Percentiles rank a stretch among this genome's conserved stretches.
phyloP scores from a whole-genome alignment of 2,797 vertebrate genomes.

The Danio choprae region DNA sequence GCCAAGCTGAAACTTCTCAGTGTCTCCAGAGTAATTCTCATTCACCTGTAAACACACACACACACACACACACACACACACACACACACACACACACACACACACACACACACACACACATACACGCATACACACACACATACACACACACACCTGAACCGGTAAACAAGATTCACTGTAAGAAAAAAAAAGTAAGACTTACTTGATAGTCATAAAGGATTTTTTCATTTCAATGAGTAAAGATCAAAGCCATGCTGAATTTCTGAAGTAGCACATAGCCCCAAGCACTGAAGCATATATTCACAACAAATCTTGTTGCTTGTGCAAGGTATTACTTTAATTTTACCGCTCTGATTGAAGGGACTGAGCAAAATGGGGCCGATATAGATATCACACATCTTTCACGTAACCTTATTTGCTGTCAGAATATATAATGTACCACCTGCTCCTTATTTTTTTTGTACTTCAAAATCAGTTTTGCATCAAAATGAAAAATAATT shows the following conservation, averaged over 20 bases:
- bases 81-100: conserved; percentile 74
- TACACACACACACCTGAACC: conserved; percentile 75
- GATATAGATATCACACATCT: conserved; percentile 57
- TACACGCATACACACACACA: conserved; percentile 74
- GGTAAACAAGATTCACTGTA: conserved; percentile 80
- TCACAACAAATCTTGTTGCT: conserved; percentile 83
- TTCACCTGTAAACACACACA: conserved; percentile 81
- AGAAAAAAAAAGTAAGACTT: conserved; percentile 73
- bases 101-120: conserved; percentile 74
- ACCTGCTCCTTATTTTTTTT: conserved; percentile 78
- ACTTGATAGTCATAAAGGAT: conserved; percentile 84
- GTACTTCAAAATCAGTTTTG: conserved; percentile 78
- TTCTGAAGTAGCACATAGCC: conserved; percentile 79
- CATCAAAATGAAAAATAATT: conserved; percentile 86
- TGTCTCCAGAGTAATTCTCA: conserved; percentile 80
- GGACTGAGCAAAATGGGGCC: conserved; percentile 49
- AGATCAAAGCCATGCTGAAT: conserved; percentile 81
- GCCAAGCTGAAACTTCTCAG: conserved; percentile 72
- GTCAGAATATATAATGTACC: conserved; percentile 70
- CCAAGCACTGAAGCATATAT: conserved; percentile 81
- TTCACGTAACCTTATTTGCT: conserved; percentile 64
- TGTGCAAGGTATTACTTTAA: conserved; percentile 84
- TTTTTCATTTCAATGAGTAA: conserved; percentile 79
- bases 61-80: conserved; percentile 75
- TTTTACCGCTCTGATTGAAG: conserved; percentile 71